Evolutionary conservation across 2,888 invertebrate genomes (phyloP).

Genomic region (Priocnemis perturbator): DNA sequence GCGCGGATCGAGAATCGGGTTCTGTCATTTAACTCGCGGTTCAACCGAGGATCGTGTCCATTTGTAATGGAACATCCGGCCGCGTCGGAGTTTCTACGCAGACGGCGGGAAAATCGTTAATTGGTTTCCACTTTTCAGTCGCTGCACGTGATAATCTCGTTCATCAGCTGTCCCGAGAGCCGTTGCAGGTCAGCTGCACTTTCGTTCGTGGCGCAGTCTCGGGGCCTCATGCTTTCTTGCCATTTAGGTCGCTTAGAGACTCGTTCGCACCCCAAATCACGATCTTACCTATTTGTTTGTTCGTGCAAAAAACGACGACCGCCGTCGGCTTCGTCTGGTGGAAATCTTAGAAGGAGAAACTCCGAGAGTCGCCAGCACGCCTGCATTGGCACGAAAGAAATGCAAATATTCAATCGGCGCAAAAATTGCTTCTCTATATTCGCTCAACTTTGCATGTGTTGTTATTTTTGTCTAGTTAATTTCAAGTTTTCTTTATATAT

Average conservation of each 20-base stretch:
- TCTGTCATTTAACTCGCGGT: too few relatives aligned
- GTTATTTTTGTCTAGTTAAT: too few relatives aligned
- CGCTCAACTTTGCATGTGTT: too few relatives aligned
- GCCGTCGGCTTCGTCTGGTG: neutral
- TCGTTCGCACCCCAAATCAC: conserved; percentile 38
- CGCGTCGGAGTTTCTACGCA: too few relatives aligned
- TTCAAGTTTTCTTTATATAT: too few relatives aligned
- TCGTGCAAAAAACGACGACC: conserved; percentile 25
- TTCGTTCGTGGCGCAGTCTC: conserved; percentile 26
- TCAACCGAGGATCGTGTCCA: too few relatives aligned
- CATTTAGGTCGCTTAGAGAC: conserved; percentile 43
- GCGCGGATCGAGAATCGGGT: too few relatives aligned
- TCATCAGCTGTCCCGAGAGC: conserved; percentile 6
- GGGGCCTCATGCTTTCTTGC: conserved; percentile 48
- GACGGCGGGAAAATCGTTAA: conserved; percentile 3
- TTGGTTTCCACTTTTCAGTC: conserved; percentile 1
- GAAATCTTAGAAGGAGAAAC: too few relatives aligned
- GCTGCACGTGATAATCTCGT: conserved; percentile 9
- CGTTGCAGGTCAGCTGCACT: conserved; percentile 19
- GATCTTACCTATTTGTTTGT: conserved; percentile 27
- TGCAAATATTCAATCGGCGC: too few relatives aligned
- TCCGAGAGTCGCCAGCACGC: conserved; percentile 9
- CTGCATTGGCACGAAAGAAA: too few relatives aligned
- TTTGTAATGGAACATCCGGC: too few relatives aligned
- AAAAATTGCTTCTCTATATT: too few relatives aligned